These are phyloP conservation scores for Heliangelus exortis DNA, from an alignment of 2,797 vertebrate genomes.

Conservation along the genomic window DNA sequence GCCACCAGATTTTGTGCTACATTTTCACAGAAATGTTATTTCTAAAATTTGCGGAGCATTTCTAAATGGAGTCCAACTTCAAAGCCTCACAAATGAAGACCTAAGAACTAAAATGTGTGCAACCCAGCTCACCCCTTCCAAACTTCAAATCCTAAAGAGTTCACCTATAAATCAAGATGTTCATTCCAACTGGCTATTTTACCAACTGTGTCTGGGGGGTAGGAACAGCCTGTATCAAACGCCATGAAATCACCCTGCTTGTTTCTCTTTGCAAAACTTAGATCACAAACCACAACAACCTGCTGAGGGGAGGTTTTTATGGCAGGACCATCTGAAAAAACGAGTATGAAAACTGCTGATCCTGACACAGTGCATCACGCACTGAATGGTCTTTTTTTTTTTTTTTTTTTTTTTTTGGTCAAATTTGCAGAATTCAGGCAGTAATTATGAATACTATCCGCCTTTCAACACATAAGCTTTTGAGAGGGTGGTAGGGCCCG, in stretches of 20 bases:
- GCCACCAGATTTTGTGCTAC: slow-evolving; percentile 54
- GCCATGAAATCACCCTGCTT: slow-evolving; percentile 39
- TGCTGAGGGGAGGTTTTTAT: not conserved
- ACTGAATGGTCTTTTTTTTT: not conserved
- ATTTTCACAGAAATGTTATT: slow-evolving; percentile 45
- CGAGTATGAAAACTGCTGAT: slow-evolving; percentile 21
- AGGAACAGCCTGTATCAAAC: slow-evolving; percentile 8
- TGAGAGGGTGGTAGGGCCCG: not conserved
- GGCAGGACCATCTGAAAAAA: slow-evolving; percentile 11
- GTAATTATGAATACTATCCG: not conserved
- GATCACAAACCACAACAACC: slow-evolving; percentile 36
- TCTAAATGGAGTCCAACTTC: slow-evolving; percentile 28
- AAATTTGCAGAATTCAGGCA: not conserved
- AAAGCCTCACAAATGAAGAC: not conserved
- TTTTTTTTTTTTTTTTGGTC: not conserved
- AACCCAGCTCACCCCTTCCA: not conserved
- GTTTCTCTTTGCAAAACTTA: slow-evolving; percentile 33
- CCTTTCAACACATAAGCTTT: slow-evolving; percentile 8
- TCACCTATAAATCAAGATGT: slow-evolving; percentile 15
- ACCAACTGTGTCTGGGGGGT: not conserved
- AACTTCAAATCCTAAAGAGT: not conserved
- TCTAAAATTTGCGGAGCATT: slow-evolving; percentile 48
- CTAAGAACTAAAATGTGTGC: not conserved
- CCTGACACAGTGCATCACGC: not conserved
- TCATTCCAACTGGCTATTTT: not conserved